Evolutionary conservation across 2,113 vertebrate genomes (phyloP), one percentile per base, ranked within the genome.

Genomic region (Zeus faber): DNA sequence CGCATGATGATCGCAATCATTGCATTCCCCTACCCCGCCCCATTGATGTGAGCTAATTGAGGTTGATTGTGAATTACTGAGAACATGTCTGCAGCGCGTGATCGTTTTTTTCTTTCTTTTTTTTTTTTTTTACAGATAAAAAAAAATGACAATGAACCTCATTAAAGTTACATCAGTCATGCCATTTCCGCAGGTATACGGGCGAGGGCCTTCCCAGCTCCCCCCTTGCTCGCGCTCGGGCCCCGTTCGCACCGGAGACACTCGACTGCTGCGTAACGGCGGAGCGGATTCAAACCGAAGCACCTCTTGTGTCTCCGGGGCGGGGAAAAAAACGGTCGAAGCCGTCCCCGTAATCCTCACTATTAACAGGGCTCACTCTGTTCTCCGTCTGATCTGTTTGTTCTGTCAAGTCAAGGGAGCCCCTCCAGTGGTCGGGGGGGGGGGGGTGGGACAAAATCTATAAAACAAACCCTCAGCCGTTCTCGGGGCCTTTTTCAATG

Each of bases 281-380:
- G 73, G 67, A 69, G 72, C 71, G 76, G 79, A 81, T 70, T 84
- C 77, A 84, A 79, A 75, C 76, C 50, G 62, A 67, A 83, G 78
- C 73, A 78, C 80, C n/a, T 81, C 77, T 83, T 79, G 76, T 84
- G 76, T 85, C 73, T 86, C 76, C 77, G 76, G n/a, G 64, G 73
- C 67, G 63, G 74, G 75, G 65, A 63, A 78, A n/a, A n/a, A n/a
- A 80, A 83, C 80, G 80, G 80, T 79, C 79, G 67, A 67, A 74
- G 80, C 78, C 74, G 74, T 73, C 74, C 58, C 69, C 60, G 77
- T 84, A 87, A 86, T 86, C 82, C 82, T 64, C 66, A 58, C 80
- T 75, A 85, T 83, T 83, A 79, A 79, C 74, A 67, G 64, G 77
- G 51, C 55, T 5, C 49, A 65, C 70, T 77, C 80, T 78, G 69